Evolutionary conservation across 2,888 invertebrate species (phyloP).

Genomic region (Uropetala carovei): DNA sequence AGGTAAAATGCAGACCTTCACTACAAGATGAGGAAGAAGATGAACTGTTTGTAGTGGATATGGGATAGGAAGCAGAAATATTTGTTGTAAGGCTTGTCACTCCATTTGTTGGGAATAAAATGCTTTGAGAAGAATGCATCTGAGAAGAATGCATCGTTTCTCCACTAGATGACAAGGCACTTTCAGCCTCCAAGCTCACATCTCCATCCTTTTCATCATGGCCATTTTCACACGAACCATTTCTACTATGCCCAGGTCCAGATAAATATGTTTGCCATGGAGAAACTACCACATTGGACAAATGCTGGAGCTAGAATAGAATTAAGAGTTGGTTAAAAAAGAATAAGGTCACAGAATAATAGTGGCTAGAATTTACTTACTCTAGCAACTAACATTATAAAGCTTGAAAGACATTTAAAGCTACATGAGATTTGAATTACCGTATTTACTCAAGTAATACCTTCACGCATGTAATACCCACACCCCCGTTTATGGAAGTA

Average conservation of each 20-base stretch:
- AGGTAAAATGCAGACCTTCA: slow-evolving; percentile 50
- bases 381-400: too few relatives aligned
- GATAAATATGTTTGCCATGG: slow-evolving; percentile 55
- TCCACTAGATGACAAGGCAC: slow-evolving; percentile 52
- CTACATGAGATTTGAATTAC: too few relatives aligned
- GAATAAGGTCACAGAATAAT: too few relatives aligned
- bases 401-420: too few relatives aligned
- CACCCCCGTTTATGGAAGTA: too few relatives aligned
- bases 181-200: slow-evolving; percentile 45
- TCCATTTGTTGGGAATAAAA: slow-evolving; percentile 35
- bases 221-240: slow-evolving; percentile 41
- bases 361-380: too few relatives aligned
- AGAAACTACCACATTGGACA: slow-evolving; percentile 44
- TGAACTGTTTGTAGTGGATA: slow-evolving; percentile 32
- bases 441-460: too few relatives aligned
- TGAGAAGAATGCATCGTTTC: slow-evolving; percentile 40
- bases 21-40: slow-evolving; percentile 52
- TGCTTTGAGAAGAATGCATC: slow-evolving; percentile 32
- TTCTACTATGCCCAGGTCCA: slow-evolving; percentile 51
- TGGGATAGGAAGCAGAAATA: slow-evolving; percentile 22
- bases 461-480: too few relatives aligned
- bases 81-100: neutral
- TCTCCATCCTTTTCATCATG: slow-evolving; percentile 45
- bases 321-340: neutral
- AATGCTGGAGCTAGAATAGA: slow-evolving; percentile 41